Percentiles rank a stretch among this genome's conserved stretches.
Evolutionary conservation across 2,113 vertebrate genomes (phyloP).

Genomic region (Burhinus oedicnemus): DNA sequence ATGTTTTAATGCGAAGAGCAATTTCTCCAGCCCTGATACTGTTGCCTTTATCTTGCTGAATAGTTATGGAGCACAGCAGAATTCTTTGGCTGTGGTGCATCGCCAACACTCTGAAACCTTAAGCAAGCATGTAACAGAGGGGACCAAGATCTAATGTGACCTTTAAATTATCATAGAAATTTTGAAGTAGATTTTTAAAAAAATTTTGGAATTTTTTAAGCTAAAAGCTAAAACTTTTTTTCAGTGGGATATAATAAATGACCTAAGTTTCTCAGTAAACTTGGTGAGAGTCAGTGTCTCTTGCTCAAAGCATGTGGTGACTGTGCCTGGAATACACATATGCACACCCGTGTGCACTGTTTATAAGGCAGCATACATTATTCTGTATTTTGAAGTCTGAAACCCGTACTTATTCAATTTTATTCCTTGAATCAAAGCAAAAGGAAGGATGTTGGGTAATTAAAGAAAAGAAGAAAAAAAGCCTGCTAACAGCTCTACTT

Average conservation of each 20-base stretch:
- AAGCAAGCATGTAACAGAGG: not conserved
- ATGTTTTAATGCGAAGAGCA: not conserved
- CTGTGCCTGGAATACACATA: not conserved
- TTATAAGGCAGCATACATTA: accelerated
- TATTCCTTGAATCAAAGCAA: not conserved
- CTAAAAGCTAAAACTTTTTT: not conserved
- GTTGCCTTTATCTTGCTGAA: not conserved
- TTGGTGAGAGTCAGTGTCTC: not conserved
- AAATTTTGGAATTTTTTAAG: not conserved
- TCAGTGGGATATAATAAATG: not conserved
- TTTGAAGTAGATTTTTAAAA: not conserved
- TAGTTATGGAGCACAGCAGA: not conserved
- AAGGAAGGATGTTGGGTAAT: not conserved
- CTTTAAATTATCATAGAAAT: not conserved
- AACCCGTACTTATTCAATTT: not conserved
- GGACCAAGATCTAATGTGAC: not conserved
- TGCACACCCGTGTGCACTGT: not conserved
- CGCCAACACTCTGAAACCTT: not conserved
- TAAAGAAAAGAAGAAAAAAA: not conserved
- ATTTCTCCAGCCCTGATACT: not conserved
- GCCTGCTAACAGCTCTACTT: not conserved
- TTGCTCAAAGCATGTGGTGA: not conserved
- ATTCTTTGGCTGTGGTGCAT: not conserved
- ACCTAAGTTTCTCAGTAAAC: not conserved
- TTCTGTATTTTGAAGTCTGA: not conserved